These are phyloP conservation scores for Theretra japonica DNA, from an alignment of 2,888 invertebrate genomes.

Conservation along the genomic window DNA sequence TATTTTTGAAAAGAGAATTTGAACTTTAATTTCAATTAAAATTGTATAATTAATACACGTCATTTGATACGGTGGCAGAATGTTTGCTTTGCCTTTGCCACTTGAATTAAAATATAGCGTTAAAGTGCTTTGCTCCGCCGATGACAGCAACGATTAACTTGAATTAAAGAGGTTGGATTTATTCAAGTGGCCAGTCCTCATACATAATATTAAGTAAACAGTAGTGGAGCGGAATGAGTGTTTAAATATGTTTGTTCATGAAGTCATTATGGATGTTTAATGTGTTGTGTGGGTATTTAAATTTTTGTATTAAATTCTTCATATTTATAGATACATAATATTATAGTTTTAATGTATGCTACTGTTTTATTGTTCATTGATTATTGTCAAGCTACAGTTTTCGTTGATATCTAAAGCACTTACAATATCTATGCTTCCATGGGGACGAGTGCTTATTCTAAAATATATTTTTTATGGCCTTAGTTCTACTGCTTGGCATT, in stretches of 20 bases:
- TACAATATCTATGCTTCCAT: no score
- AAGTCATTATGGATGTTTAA: not conserved
- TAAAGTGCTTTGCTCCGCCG: conserved; percentile 38
- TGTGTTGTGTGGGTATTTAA: not conserved
- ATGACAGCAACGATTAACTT: conserved; percentile 44
- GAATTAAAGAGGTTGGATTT: conserved; percentile 36
- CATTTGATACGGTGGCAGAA: conserved; percentile 42
- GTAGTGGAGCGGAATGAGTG: not conserved
- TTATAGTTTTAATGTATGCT: no score
- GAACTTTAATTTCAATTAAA: conserved; percentile 49
- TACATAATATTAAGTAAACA: conserved; percentile 25
- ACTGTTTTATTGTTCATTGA: no score
- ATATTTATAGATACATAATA: no score
- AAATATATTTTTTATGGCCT: no score
- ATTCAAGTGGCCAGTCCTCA: conserved; percentile 30
- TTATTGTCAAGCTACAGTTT: no score
- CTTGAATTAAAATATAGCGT: conserved; percentile 48
- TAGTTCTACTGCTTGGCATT: no score
- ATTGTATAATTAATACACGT: conserved; percentile 53
- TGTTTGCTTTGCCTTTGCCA: conserved; percentile 39
- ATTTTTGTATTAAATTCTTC: no score
- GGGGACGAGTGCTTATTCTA: no score
- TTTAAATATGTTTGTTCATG: not conserved
- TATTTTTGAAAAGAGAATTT: conserved; percentile 11
- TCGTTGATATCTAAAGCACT: no score